Base-by-base conservation (phyloP, 2,113 vertebrate genomes). In the Pyrgilauda ruficollis region DNA sequence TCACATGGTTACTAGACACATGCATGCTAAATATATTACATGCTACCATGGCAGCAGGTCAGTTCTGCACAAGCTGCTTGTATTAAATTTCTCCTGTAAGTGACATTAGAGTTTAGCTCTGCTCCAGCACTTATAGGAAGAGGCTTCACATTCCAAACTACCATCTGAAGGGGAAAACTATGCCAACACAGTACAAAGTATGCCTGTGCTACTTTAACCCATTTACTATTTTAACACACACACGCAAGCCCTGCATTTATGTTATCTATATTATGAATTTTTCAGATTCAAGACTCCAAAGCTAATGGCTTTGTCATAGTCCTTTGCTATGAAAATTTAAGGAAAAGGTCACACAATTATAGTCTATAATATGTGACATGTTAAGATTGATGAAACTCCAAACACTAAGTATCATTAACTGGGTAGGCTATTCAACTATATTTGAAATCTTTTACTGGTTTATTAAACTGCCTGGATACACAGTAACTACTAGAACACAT, bases 1-100 rank as follows among this genome's bases (percentile, higher is more conserved):
- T 33, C 84, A 64, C n/a, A 78, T 8, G 33, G 78, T 91, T 89
- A 82, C 61, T 20, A 95, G 87, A 95, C 64, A 73, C 62, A 94
- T 33, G 64, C 64, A 72, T 41, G 62, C 94, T 95, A 96, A 95
- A 93, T 94, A 95, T 94, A 96, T 41, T 59, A 15, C 58, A 73
- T 30, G 90, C 84, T 87, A 49, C 72, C 90, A 82, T 24, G 78
- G 77, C 91, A 96, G 81, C 47, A 85, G 94, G 87, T 96, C 93
- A 94, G 66, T 44, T 77, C 92, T 89, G 68, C 53, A 89, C 96
- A 94, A 93, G 87, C 79, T 92, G 75, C 78, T 78, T 58, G 81
- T 87, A 96, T 93, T 96, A 92, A 81, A 75, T 95, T 88, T 93
- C 88, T 91, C 76, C 84, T 84, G 2, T 89, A 96, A 96, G 93